Evolutionary conservation across 2,888 invertebrate genomes (phyloP), one percentile per base, ranked within the genome.

Genomic region (Heliconius aoede): DNA sequence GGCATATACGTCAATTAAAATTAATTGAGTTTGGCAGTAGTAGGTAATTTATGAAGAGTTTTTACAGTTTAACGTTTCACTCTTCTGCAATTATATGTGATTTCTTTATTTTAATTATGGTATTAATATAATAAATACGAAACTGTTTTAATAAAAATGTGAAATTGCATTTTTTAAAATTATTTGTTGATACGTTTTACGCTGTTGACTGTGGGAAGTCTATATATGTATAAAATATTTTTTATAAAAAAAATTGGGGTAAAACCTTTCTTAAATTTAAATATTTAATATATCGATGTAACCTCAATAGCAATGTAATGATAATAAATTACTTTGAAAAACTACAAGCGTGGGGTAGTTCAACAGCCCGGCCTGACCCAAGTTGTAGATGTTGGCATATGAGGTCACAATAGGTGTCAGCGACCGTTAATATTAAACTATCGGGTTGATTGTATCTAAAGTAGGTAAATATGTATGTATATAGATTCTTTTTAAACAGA

Each of bases 371-470:
- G 58, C 18, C 8, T 72, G 36, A 60, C 46, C 40, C 65, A 65
- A 18, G 67, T 46, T 76, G 61, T 72, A 64, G n/a, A n/a, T n/a
- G n/a, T n/a, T 32, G 36, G 26, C 24, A 72, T 46, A 46, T 76
- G 72, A 76, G 76, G 72, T 76, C 76, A 76, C 67, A 67, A 58
- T 67, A 60, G 61, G 60, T 72, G 76, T 72, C 67, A 76, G 64
- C 40, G 72, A 72, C 76, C 72, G 72, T 60, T 32, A 46, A 72
- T 64, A 36, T 26, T 40, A 58, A 40, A 46, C 40, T 67, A 28
- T 60, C 26, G 24, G 1, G 9, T 30, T 46, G n/a, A 28, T 61
- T 46, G 24, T 18, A n/a, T 8, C 9, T 46, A 21, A 46, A 46
- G 8, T 46, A 46, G 18, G 46, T 24, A 40, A 40, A 72, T 24